Evolutionary conservation across 2,888 invertebrate genomes (phyloP).

Genomic region (Myopa testacea): DNA sequence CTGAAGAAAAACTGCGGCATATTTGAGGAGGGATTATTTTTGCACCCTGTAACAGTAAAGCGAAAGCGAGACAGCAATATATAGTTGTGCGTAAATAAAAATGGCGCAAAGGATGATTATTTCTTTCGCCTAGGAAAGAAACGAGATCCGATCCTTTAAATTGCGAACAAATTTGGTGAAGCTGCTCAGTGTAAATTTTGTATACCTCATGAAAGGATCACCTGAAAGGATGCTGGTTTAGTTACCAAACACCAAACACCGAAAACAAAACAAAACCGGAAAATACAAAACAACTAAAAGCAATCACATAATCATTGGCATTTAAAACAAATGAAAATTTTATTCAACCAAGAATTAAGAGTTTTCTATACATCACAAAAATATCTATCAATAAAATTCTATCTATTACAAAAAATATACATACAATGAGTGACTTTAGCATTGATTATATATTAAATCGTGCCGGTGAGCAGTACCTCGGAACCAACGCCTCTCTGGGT

Average conservation of each 20-base stretch:
- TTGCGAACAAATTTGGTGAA: conserved; percentile 49
- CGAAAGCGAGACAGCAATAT: not conserved
- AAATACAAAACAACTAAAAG: not conserved
- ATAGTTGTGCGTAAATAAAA: conserved; percentile 27
- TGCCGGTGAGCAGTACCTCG: conserved; percentile 69
- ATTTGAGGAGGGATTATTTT: too few relatives aligned
- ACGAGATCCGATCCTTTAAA: conserved; percentile 53
- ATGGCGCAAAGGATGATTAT: conserved; percentile 31
- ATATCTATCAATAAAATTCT: not conserved
- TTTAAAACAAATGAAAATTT: too few relatives aligned
- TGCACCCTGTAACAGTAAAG: not conserved
- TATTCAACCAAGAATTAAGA: too few relatives aligned
- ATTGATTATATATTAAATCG: conserved; percentile 74
- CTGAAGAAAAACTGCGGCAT: not conserved
- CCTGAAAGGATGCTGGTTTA: not conserved
- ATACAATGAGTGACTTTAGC: conserved; percentile 70
- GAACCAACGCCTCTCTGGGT: conserved; percentile 61
- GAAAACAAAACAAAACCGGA: not conserved
- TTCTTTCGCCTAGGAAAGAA: not conserved
- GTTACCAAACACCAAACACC: too few relatives aligned
- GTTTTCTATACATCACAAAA: too few relatives aligned
- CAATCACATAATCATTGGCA: not conserved
- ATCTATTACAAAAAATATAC: not conserved
- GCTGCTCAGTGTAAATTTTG: conserved; percentile 49
- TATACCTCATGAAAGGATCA: conserved; percentile 47